Evolutionary conservation across 2,113 vertebrate genomes (phyloP).

Genomic region (Eulemur macaco): DNA sequence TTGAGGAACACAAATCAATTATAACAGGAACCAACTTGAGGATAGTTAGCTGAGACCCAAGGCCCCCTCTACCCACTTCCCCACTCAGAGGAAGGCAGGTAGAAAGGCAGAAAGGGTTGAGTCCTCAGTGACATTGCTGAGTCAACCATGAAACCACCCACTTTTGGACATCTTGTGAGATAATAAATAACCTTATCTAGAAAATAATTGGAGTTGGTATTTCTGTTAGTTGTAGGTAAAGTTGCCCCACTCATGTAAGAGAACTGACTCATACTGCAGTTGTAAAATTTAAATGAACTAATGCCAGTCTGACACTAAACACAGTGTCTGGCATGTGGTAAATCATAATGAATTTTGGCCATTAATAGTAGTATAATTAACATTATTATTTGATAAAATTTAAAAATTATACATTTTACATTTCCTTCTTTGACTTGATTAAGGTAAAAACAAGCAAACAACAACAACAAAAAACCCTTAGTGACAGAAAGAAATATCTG

Average conservation of each 20-base stretch:
- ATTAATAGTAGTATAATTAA: background rate
- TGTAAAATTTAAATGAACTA: background rate
- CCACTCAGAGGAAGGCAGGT: background rate
- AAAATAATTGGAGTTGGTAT: background rate
- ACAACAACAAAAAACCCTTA: background rate
- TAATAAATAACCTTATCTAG: background rate
- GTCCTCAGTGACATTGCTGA: background rate
- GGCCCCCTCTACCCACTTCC: fast-evolving
- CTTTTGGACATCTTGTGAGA: background rate
- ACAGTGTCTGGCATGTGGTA: background rate
- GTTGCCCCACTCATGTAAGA: background rate
- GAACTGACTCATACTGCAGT: background rate
- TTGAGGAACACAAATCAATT: background rate
- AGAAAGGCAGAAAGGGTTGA: background rate
- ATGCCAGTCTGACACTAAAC: background rate
- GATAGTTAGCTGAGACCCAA: background rate
- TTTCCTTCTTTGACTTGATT: background rate
- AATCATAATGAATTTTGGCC: background rate
- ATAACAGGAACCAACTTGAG: background rate
- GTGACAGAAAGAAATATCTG: background rate
- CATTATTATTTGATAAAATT: background rate
- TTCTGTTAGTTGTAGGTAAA: background rate
- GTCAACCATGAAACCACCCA: background rate
- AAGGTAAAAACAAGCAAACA: background rate
- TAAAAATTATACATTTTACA: background rate